A percentile compares a stretch with the other conserved stretches of the same genome.
phyloP scores from a whole-genome alignment of 2,113 vertebrate species.

The Dipodomys ordii region DNA sequence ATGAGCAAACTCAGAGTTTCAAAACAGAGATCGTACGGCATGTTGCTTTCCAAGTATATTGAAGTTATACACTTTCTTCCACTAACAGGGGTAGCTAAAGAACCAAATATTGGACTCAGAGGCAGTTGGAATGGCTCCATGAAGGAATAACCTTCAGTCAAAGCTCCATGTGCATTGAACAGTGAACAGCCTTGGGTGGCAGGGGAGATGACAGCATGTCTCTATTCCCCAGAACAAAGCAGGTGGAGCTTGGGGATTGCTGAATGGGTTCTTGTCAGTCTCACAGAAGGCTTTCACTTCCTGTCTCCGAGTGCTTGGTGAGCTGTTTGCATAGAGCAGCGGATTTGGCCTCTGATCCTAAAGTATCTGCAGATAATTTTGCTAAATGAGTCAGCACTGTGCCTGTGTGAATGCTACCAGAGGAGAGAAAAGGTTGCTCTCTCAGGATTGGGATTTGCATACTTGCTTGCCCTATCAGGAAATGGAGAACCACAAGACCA shows the following conservation, averaged over 20 bases:
- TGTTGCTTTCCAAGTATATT: background rate
- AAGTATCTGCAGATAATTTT: background rate
- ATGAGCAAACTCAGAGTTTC: background rate
- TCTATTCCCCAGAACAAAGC: background rate
- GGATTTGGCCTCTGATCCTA: background rate
- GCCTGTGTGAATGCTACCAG: background rate
- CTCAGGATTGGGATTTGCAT: background rate
- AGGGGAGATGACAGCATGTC: accelerated
- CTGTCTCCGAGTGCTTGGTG: background rate
- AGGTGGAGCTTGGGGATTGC: background rate
- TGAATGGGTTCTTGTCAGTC: background rate
- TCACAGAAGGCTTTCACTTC: background rate
- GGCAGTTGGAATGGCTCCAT: background rate
- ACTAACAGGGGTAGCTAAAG: background rate
- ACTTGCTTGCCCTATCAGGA: background rate
- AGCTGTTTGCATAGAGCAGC: background rate
- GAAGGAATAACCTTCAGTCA: background rate
- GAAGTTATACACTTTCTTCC: background rate
- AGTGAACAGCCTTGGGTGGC: background rate
- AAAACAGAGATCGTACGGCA: background rate
- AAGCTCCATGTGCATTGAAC: background rate
- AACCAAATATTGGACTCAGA: background rate
- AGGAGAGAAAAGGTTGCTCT: background rate
- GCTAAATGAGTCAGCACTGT: conserved; percentile 10
- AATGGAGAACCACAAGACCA: background rate